Conservation (phyloP, 2,797 vertebrate species). For the Salmo trutta region DNA sequence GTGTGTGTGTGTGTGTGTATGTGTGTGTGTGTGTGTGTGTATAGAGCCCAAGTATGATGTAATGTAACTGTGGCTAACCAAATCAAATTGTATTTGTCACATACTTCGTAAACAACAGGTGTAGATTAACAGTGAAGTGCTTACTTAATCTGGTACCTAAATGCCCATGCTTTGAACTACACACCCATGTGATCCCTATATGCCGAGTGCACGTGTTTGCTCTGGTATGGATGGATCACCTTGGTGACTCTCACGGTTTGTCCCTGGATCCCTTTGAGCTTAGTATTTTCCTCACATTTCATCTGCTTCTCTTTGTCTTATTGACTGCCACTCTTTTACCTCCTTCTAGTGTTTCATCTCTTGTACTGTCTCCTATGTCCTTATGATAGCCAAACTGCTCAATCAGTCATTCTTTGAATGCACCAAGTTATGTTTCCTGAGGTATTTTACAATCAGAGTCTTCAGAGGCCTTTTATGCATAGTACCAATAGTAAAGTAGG, state of each 20-base stretch:
- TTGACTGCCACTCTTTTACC: neutral
- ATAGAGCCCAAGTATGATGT: neutral
- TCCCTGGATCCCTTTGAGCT: neutral
- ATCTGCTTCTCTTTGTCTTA: neutral
- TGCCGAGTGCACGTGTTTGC: conserved; percentile 40
- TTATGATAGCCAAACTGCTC: neutral
- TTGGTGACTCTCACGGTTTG: neutral
- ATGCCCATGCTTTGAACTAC: conserved; percentile 59
- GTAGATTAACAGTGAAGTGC: no score
- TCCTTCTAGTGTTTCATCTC: neutral
- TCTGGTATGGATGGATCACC: conserved; percentile 32
- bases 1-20: no score
- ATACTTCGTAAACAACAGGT: no score
- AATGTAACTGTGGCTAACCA: conserved; percentile 42
- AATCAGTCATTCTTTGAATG: neutral
- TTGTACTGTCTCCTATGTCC: neutral
- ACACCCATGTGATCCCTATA: conserved; percentile 12
- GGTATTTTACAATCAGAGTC: conserved; percentile 24
- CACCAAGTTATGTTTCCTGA: neutral
- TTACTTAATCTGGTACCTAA: conserved; percentile 62
- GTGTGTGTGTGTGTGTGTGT: no score
- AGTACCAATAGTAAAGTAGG: conserved; percentile 62
- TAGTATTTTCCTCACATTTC: conserved; percentile 20
- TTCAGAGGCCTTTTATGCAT: conserved; percentile 34
- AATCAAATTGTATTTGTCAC: no score